Percentiles rank a stretch among this genome's conserved stretches.
Evolutionary conservation across 2,797 vertebrate genomes (phyloP).

Genomic region (Limosa lapponica): DNA sequence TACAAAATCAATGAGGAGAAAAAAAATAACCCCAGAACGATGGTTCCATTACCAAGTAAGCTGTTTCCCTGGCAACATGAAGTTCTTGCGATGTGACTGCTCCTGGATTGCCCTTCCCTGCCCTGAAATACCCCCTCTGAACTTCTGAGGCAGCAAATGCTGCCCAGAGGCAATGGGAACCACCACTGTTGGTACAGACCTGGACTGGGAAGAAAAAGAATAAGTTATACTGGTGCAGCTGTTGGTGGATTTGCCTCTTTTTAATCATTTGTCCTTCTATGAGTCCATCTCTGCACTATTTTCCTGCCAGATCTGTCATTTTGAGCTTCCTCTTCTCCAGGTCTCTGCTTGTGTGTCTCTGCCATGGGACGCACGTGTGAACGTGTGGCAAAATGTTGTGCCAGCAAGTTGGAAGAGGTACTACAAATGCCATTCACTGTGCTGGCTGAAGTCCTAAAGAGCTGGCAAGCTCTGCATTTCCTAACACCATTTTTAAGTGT

Average conservation of each 20-base stretch:
- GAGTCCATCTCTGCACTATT: background rate
- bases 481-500: slow-evolving; percentile 23
- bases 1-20: background rate
- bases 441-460: slow-evolving; percentile 27
- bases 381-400: background rate
- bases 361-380: background rate
- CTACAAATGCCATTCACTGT: background rate
- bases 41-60: background rate
- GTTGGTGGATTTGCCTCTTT: too few relatives aligned
- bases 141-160: background rate
- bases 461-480: slow-evolving; percentile 41
- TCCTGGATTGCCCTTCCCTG: background rate
- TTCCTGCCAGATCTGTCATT: background rate
- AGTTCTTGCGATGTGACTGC: background rate
- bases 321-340: background rate
- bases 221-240: background rate
- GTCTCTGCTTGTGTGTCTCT: background rate
- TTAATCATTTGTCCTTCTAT: background rate
- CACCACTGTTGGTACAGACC: background rate
- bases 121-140: background rate
- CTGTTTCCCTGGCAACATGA: slow-evolving; percentile 9
- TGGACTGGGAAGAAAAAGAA: background rate
- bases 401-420: background rate
- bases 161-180: background rate
- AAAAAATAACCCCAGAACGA: background rate